Evolutionary conservation across 1,140 invertebrate species (phyloP).

Genomic region (Drosophila aff.): DNA sequence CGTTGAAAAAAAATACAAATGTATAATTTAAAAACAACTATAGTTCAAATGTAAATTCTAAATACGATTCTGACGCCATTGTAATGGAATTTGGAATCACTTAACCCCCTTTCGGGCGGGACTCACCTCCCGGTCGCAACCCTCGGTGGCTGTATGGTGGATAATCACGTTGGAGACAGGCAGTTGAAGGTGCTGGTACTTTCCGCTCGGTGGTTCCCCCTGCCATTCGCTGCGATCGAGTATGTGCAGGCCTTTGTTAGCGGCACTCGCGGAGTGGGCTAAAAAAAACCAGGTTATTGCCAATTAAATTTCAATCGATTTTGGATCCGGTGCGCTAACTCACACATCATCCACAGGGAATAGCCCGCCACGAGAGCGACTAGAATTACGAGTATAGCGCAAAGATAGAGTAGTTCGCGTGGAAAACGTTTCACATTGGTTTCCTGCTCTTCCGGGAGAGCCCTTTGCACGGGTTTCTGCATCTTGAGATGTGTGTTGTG

Average conservation of each 20-base stretch:
- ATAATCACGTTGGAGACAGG: conserved; percentile 87
- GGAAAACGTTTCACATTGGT: conserved; percentile 19
- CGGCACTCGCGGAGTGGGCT: conserved; percentile 34
- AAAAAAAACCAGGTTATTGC: neutral
- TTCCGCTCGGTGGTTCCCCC: conserved; percentile 86
- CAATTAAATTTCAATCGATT: conserved; percentile 7
- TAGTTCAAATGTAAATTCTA: neutral
- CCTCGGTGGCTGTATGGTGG: conserved; percentile 86
- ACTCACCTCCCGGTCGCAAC: conserved; percentile 85
- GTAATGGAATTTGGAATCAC: neutral
- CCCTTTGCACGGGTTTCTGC: conserved; percentile 9
- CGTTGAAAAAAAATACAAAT: too few relatives aligned
- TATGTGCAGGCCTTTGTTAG: conserved; percentile 51
- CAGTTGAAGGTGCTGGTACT: conserved; percentile 75
- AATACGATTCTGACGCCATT: neutral
- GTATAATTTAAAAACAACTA: neutral
- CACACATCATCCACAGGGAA: conserved; percentile 63
- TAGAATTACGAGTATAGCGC: conserved; percentile 49
- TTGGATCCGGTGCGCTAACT: conserved; percentile 10
- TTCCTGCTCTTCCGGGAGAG: conserved; percentile 16
- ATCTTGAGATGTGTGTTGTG: conserved; percentile 5
- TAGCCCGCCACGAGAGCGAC: conserved; percentile 52
- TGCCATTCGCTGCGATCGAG: conserved; percentile 87
- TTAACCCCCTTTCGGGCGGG: neutral
- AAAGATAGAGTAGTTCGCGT: conserved; percentile 44